phyloP scores from a whole-genome alignment of 2,113 vertebrate genomes.

The Podocnemis expansa region DNA sequence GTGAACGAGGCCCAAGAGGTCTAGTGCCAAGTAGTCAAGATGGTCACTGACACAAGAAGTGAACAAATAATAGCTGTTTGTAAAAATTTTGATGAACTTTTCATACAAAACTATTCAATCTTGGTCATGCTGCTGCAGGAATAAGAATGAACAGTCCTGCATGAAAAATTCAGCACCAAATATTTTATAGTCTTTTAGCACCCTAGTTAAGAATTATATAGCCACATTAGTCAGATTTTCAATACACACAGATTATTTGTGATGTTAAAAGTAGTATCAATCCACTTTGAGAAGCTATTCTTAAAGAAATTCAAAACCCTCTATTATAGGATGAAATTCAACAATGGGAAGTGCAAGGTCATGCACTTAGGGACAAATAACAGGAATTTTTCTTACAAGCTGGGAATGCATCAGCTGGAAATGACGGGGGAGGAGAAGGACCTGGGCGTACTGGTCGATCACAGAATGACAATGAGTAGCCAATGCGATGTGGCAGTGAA shows the following conservation, averaged over 20 bases:
- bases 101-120: neutral
- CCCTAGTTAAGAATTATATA: neutral
- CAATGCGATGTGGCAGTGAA: too few relatives aligned
- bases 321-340: too few relatives aligned
- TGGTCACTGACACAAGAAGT: neutral
- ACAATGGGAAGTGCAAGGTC: too few relatives aligned
- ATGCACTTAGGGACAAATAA: too few relatives aligned
- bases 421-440: too few relatives aligned
- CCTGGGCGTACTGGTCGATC: too few relatives aligned
- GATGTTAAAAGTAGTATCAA: conserved; percentile 27
- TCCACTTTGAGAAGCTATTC: conserved; percentile 18
- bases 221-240: conserved; percentile 1
- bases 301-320: conserved; percentile 22
- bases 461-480: too few relatives aligned
- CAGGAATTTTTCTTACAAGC: too few relatives aligned
- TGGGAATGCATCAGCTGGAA: too few relatives aligned
- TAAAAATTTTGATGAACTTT: neutral
- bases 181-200: neutral
- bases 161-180: neutral
- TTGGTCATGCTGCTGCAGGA: neutral
- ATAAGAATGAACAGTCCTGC: neutral
- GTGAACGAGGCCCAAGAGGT: rapidly evolving
- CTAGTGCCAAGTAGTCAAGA: rapidly evolving
- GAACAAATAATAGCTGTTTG: neutral
- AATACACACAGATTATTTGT: neutral